These are phyloP conservation scores for Lithobates sylvaticus DNA, from an alignment of 2,797 vertebrate species.

Conservation along the genomic window DNA sequence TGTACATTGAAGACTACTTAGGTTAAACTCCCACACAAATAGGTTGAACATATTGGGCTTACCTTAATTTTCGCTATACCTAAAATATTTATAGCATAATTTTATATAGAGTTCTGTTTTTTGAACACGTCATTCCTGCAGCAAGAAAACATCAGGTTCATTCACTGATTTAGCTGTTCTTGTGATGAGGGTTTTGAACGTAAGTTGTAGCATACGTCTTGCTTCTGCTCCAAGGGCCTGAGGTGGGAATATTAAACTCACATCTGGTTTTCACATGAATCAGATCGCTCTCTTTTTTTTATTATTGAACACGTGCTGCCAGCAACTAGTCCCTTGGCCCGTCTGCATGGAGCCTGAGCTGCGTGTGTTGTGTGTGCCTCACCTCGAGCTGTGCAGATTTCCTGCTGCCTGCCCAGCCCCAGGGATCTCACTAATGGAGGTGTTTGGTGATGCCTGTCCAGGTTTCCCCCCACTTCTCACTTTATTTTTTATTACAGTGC, in stretches of 20 bases:
- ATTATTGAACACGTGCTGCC: slow-evolving; percentile 41
- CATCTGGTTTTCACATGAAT: slow-evolving; percentile 59
- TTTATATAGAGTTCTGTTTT: no score
- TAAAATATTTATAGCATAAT: no score
- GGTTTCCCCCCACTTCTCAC: not conserved
- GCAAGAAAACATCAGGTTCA: not conserved
- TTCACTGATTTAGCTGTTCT: slow-evolving; percentile 20
- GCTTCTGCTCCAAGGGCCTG: not conserved
- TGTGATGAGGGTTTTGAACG: not conserved
- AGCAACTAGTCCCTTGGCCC: slow-evolving; percentile 45
- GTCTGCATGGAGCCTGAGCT: slow-evolving; percentile 46
- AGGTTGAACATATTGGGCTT: no score
- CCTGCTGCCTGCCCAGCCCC: slow-evolving; percentile 20
- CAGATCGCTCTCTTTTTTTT: slow-evolving; percentile 12
- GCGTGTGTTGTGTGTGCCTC: slow-evolving; percentile 34
- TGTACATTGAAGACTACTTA: no score
- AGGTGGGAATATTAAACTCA: slow-evolving; percentile 6
- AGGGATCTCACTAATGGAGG: slow-evolving; percentile 43
- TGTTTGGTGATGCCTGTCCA: slow-evolving; percentile 47
- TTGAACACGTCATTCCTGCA: not conserved
- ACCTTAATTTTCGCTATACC: no score
- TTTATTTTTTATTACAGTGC: slow-evolving; percentile 29
- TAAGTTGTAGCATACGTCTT: not conserved
- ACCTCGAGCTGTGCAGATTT: slow-evolving; percentile 40
- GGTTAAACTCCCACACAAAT: no score